Base-by-base conservation (phyloP, 1,140 invertebrate genomes). In the Pseudomyrmex gracilis region DNA sequence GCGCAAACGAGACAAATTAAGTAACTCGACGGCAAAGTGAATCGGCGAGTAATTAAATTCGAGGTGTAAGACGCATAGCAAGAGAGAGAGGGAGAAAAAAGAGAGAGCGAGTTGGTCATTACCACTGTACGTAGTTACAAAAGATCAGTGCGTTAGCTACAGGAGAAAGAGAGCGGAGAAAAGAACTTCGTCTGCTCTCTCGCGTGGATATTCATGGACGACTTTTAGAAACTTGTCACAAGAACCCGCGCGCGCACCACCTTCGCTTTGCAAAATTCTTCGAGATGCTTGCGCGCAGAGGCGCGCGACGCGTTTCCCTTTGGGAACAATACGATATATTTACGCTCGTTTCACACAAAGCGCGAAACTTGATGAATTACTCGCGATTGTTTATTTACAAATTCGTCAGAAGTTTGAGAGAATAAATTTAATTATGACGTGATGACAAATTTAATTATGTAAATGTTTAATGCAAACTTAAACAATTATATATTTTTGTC, bases 141-240 rank as follows among this genome's bases (percentile, higher is more conserved):
- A 63, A 57, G 64, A 87, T 60, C 57, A 63, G 51, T 64, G 34
- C 53, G 20, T 34, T 0, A 34, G 34, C 34, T 34, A 34, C 1
- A 34, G 34, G 34, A 76, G 74, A 1, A 34, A 77, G 34, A 55
- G 58, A 61, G 22, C 20, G 45, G 55, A 82, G 43, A 82, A 45
- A 80, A 22, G 24, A 4, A 5, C 13, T 64, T 63, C 64, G 71
- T 73, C 47, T 73, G 58, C 58, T 74, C 45, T 34, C 24, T 63
- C n/a, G 58, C 66, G 22, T 66, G 53, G 73, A 84, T 86, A 83
- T 87, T 87, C 82, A 57, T 34, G 67, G 47, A 45, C 73, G 80
- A 87, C 82, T 87, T 87, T 87, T 49, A 55, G 10, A 87, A 87
- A 73, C 73, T 87, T 74, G 82, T 87, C 82, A 34, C 34, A 64